Evolutionary conservation across 2,797 vertebrate genomes (phyloP), one percentile per base, ranked within the genome.

Genomic region (Balearica regulorum): DNA sequence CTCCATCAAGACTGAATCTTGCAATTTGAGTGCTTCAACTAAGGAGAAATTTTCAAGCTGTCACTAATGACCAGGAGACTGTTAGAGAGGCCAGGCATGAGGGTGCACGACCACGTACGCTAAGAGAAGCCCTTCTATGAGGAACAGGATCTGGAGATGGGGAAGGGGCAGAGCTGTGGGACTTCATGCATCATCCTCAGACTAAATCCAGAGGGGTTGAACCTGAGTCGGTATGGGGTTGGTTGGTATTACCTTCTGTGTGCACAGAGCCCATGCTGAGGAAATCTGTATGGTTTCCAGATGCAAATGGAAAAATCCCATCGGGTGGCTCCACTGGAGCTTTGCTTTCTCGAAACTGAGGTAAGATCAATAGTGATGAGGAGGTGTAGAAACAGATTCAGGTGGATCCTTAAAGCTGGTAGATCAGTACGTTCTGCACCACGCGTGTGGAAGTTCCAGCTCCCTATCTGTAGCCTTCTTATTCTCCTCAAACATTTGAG

Each of bases 41-140:
- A 44, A 66, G 39, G 39, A 64, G 64, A 60, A 24, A 24, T 35
- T 62, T 58, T 13, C 57, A 64, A 53, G 57, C 70, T 58, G 70
- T 64, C 28, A 11, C 19, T 76, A 35, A 39, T 26, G 57, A 44
- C 48, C 22, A 55, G 41, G 55, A 48, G 46, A 5, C 11, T 19
- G 51, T 49, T 49, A 24, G 49, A 54, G 51, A 33, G 31, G 69
- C 58, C 44, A 44, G 65, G 58, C 46, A 37, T 5, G 1, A 49
- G 28, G 37, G 28, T 75, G 55, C 19, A 7, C 0, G 0, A 20
- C 54, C 39, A 60, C 2, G 3, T 44, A 15, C 7, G 4, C 17
- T 11, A 70, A 70, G 69, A 79, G 83, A 83, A 80, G 43, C 29
- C 51, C 15, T 70, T 75, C 51, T 26, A 6, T 37, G 39, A 39